Base-by-base conservation (phyloP, 2,113 vertebrate genomes). In the Picathartes gymnocephalus region DNA sequence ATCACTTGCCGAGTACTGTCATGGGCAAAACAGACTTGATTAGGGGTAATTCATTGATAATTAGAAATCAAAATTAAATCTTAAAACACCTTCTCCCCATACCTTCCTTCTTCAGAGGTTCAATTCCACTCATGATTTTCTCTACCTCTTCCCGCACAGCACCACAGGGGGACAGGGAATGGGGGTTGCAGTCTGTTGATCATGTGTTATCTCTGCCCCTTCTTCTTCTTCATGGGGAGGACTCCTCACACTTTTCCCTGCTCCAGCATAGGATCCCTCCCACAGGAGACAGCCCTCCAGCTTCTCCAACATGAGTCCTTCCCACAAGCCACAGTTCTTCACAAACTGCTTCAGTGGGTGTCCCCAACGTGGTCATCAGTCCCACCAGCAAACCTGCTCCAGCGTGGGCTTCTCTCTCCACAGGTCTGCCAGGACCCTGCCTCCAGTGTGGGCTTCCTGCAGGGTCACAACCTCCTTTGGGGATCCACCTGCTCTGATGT, bases 21-120 rank as follows among this genome's bases (percentile, higher is more conserved):
- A 22, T 7, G 2, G 48, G n/a, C 48, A 74, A 69, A 80, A 20
- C 18, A 58, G 25, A n/a, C 25, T 64, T 0, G 0, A 24, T n/a
- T 81, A 21, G 15, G 33, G 11, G 7, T 64, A 81, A 15, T 62
- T 37, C 48, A 44, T 19, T 44, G n/a, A 31, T 61, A 57, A 47
- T 15, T 22, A 64, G n/a, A 57, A 82, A 62, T 45, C 11, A 53
- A 50, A 80, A 35, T 8, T 6, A 30, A 62, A 50, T 62, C 17
- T 62, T 57, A 13, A 64, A 85, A 45, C 18, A 35, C 25, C 5
- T 57, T 51, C 7, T 18, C 15, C 4, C 6, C 11, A 21, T 13
- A 15, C 12, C 19, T 62, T 17, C 22, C 28, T 74, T 72, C 35
- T 73, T 62, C 48, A n/a, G 25, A 39, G 37, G 37, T 37, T 64